Evolutionary conservation across 2,113 vertebrate genomes (phyloP).

Genomic region (Lampris incognitus): DNA sequence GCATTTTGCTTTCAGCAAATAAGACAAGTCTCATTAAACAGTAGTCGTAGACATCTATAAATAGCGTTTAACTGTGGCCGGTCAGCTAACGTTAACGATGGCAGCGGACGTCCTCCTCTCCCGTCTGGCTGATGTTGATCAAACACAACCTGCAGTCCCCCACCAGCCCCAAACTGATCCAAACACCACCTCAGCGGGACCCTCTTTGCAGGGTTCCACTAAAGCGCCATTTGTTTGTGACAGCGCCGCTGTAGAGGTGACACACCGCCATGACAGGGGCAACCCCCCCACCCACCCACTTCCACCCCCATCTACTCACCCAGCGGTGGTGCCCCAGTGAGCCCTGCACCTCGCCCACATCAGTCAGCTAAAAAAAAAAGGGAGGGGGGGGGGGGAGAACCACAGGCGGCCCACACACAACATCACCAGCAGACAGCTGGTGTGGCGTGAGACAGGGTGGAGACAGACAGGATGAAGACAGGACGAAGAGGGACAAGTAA

Average conservation of each 20-base stretch:
- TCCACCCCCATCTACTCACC: slow-evolving; percentile 61
- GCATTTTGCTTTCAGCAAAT: too few relatives aligned
- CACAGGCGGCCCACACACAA: slow-evolving; percentile 38
- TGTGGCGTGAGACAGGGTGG: neutral
- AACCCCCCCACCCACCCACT: slow-evolving; percentile 42
- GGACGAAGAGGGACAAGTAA: neutral
- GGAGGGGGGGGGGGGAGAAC: slow-evolving; percentile 25
- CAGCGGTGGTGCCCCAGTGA: slow-evolving; percentile 63
- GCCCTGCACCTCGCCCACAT: slow-evolving; percentile 56
- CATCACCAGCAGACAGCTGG: slow-evolving; percentile 34
- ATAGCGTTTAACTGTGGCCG: slow-evolving; percentile 57
- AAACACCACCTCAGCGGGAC: slow-evolving; percentile 75
- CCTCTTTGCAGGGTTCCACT: slow-evolving; percentile 74
- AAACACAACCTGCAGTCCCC: slow-evolving; percentile 73
- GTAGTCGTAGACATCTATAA: slow-evolving; percentile 8
- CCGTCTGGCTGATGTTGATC: slow-evolving; percentile 76
- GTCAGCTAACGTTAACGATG: slow-evolving; percentile 63
- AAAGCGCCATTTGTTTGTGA: slow-evolving; percentile 78
- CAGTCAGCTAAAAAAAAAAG: slow-evolving; percentile 56
- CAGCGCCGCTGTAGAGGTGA: slow-evolving; percentile 74
- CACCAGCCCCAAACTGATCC: slow-evolving; percentile 71
- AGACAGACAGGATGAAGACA: slow-evolving; percentile 15
- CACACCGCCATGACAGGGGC: slow-evolving; percentile 70
- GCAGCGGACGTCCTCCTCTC: slow-evolving; percentile 67
- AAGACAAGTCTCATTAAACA: neutral